Evolutionary conservation across 1,140 invertebrate species (phyloP).

Genomic region (Conus ventricosus): DNA sequence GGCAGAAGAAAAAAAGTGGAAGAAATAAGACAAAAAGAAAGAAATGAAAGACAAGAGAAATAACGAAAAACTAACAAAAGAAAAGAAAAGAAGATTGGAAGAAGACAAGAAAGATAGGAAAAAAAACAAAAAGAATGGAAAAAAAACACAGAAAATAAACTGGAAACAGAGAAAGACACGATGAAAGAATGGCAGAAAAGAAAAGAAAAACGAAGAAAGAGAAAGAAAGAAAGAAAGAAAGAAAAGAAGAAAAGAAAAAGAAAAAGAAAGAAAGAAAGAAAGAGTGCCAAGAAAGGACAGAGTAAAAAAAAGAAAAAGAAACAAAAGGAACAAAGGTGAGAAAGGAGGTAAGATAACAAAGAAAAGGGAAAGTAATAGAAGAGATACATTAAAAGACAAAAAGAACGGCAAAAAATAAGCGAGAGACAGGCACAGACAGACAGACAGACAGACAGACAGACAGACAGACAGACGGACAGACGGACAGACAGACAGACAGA

Average conservation of each 20-base stretch:
- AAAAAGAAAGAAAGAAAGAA: not conserved
- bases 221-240: not conserved
- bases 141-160: too few relatives aligned
- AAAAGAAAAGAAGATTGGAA: not conserved
- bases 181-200: not conserved
- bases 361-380: too few relatives aligned
- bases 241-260: not conserved
- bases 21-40: not conserved
- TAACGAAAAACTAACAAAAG: not conserved
- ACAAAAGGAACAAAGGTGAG: not conserved
- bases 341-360: too few relatives aligned
- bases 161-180: too few relatives aligned
- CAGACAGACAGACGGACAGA: not conserved
- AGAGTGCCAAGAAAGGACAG: too few relatives aligned
- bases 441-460: not conserved
- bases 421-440: not conserved
- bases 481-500: not conserved
- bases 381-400: too few relatives aligned
- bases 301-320: not conserved
- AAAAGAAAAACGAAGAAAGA: not conserved
- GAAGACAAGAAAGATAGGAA: too few relatives aligned
- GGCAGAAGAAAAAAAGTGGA: not conserved
- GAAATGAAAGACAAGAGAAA: not conserved
- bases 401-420: not conserved
- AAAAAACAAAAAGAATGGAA: too few relatives aligned